Conservation (phyloP, 2,888 invertebrate genomes). For the Hypomecis punctinalis region DNA sequence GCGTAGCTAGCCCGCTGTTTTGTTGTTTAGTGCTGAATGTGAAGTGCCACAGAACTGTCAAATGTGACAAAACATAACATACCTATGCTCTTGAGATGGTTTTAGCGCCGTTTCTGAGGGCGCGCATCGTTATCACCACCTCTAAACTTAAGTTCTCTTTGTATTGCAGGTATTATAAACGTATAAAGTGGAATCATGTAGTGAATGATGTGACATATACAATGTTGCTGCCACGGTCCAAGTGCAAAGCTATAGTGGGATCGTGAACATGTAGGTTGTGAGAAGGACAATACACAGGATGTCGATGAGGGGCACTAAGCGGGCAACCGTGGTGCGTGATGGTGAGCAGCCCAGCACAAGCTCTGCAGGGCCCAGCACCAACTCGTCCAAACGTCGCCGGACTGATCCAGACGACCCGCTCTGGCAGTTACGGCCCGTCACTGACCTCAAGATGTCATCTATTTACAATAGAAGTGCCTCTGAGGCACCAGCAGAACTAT, state of each 20-base stretch:
- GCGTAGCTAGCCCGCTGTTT: conserved; percentile 43
- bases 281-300: conserved; percentile 63
- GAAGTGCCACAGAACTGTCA: conserved; percentile 40
- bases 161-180: conserved; percentile 65
- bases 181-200: conserved; percentile 77
- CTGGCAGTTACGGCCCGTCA: conserved; percentile 93
- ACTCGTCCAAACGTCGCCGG: conserved; percentile 77
- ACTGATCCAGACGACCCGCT: conserved; percentile 78
- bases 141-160: conserved; percentile 44
- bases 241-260: conserved; percentile 77
- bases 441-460: conserved; percentile 94
- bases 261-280: conserved; percentile 83
- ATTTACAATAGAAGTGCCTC: conserved; percentile 94
- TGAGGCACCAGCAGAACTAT: conserved; percentile 93
- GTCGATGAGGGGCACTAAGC: conserved; percentile 82
- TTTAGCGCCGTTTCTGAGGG: not conserved
- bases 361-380: conserved; percentile 45
- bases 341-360: conserved; percentile 58
- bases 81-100: not conserved
- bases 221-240: conserved; percentile 79
- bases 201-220: conserved; percentile 81
- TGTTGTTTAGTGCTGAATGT: conserved; percentile 44
- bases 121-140: not conserved
- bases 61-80: conserved; percentile 30
- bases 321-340: conserved; percentile 74